Conservation (phyloP, 2,888 invertebrate genomes). For the Drosophila subquinaria region DNA sequence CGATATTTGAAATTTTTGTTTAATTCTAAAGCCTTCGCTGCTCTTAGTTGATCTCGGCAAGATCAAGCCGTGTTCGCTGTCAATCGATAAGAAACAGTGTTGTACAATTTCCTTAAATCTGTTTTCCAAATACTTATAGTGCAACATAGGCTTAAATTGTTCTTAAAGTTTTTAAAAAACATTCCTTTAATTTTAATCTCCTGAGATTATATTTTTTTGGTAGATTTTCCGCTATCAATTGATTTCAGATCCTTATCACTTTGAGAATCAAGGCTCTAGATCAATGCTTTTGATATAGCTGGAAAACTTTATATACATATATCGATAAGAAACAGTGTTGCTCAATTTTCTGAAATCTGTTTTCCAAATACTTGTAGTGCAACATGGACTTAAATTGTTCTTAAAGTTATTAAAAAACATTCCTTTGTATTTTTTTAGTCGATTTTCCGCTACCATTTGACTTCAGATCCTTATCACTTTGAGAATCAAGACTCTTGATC, state of each 20-base stretch:
- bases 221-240: neutral
- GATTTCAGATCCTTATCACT: neutral
- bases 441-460: neutral
- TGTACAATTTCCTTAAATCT: neutral
- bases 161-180: neutral
- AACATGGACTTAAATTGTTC: no score
- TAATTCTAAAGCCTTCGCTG: neutral
- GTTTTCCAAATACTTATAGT: neutral
- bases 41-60: neutral
- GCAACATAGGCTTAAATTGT: neutral
- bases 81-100: neutral
- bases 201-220: neutral
- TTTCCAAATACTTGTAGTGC: no score
- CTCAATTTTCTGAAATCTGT: no score
- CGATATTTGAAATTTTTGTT: neutral
- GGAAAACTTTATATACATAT: no score
- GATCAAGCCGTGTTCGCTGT: neutral
- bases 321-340: no score
- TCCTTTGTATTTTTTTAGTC: no score
- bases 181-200: neutral
- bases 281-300: neutral
- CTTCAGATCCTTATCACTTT: neutral
- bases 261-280: neutral
- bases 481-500: neutral
- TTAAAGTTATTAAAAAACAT: no score